Base-by-base conservation (phyloP, 2,113 vertebrate genomes). In the Ciconia boyciana region DNA sequence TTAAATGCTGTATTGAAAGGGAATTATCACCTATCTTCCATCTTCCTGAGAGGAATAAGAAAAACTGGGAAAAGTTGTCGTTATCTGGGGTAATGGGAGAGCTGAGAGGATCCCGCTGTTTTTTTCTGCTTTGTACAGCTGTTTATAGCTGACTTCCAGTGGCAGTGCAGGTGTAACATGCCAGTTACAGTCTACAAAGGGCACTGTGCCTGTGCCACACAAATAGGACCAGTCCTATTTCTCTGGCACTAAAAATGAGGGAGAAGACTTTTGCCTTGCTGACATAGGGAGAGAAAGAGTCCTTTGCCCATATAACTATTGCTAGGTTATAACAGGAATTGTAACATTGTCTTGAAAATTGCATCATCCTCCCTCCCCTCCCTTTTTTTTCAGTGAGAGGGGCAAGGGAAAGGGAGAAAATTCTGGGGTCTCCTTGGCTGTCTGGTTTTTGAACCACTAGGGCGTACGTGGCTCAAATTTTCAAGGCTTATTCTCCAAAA, bases 361-460 rank as follows among this genome's bases (percentile, higher is more conserved):
- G 16, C 54, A 60, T 6, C 16, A 13, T 0, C 17, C 7, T 43
- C 3, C 2, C 16, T 1, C 1, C 7, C 5, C 16, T 2, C 7
- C 5, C 14, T n/a, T 11, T 54, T 20, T 75, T 31, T 13, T 2
- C 7, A 54, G 8, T 71, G 51, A 90, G 24, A 58, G 14, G 7
- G 16, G 7, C n/a, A 65, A 69, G 29, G 25, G 15, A 60, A 62
- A 41, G 29, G 49, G 14, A 51, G 34, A 20, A 80, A 48, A 75
- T 48, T 28, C 17, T 10, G 17, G 26, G 34, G 57, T 74, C 24
- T 51, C 78, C 41, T 44, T 65, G 79, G 6, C 34, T 16, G 6
- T 34, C 75, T 68, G n/a, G 0, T 11, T 91, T 76, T 62, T 61
- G 34, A 34, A 51, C 17, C 29, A 48, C 54, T 16, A 31, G 19